phyloP scores from a whole-genome alignment of 2,797 vertebrate genomes.

The Gallirallus australis region DNA sequence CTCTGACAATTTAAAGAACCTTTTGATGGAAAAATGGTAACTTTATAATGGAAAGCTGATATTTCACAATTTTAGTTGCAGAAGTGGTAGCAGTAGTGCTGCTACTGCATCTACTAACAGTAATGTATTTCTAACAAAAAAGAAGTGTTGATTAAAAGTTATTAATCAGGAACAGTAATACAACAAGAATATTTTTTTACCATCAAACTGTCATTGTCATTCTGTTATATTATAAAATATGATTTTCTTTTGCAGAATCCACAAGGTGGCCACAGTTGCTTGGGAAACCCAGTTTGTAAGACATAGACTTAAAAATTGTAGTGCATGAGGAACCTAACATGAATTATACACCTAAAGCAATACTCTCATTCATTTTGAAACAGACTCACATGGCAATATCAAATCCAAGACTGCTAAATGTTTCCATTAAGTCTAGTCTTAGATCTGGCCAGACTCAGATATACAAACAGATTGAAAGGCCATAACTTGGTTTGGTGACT shows the following conservation, averaged over 20 bases:
- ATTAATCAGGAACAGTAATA: not conserved
- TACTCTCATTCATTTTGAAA: not conserved
- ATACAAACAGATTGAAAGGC: not conserved
- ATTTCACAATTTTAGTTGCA: not conserved
- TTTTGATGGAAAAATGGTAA: not conserved
- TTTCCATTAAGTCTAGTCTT: not conserved
- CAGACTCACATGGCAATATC: not conserved
- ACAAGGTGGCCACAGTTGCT: conserved; percentile 48
- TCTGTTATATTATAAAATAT: not conserved
- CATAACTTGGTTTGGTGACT: not conserved
- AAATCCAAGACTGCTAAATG: not conserved
- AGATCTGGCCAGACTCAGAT: not conserved
- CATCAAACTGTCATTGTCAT: not conserved
- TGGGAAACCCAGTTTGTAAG: not conserved
- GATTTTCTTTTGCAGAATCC: not conserved
- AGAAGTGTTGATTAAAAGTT: not conserved
- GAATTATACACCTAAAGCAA: not conserved
- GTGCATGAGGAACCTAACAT: not conserved
- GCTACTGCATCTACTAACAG: not conserved
- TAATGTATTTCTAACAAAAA: not conserved
- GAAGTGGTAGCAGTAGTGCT: not conserved
- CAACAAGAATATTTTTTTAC: not conserved
- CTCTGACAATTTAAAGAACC: not conserved
- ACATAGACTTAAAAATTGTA: not conserved
- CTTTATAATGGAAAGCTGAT: not conserved